Conservation (phyloP, 1,140 invertebrate species). For the Solen grandis region DNA sequence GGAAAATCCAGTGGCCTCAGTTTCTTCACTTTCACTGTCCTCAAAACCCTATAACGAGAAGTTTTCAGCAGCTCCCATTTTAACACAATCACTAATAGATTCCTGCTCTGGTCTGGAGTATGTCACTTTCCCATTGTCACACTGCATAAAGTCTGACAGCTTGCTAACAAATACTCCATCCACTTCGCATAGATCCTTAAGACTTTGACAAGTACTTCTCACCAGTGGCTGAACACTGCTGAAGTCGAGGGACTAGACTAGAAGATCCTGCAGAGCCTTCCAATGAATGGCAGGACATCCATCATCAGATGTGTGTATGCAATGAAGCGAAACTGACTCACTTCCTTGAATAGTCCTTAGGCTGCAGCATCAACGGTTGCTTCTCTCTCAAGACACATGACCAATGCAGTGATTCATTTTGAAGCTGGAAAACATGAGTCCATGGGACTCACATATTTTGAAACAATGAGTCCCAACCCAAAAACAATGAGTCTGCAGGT, state of each 20-base stretch:
- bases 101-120: not conserved
- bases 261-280: slow-evolving; percentile 1
- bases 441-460: too few relatives aligned
- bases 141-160: not conserved
- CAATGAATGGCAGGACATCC: slow-evolving; percentile 36
- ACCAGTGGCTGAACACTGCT: not conserved
- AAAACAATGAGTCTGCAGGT: too few relatives aligned
- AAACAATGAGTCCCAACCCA: too few relatives aligned
- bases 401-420: too few relatives aligned
- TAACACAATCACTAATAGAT: not conserved
- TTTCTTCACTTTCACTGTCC: not conserved
- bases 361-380: slow-evolving; percentile 13
- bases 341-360: slow-evolving; percentile 17
- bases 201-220: not conserved
- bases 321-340: slow-evolving; percentile 34
- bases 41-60: not conserved
- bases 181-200: not conserved
- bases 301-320: slow-evolving; percentile 32
- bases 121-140: not conserved
- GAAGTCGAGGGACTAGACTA: not conserved
- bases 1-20: not conserved
- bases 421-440: too few relatives aligned
- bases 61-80: not conserved
- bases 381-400: slow-evolving; percentile 31
- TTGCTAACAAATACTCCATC: not conserved